A percentile compares a stretch with the other conserved stretches of the same genome.
These are phyloP conservation scores for Spialia ferax DNA, from an alignment of 2,888 invertebrate species.

Conservation along the genomic window DNA sequence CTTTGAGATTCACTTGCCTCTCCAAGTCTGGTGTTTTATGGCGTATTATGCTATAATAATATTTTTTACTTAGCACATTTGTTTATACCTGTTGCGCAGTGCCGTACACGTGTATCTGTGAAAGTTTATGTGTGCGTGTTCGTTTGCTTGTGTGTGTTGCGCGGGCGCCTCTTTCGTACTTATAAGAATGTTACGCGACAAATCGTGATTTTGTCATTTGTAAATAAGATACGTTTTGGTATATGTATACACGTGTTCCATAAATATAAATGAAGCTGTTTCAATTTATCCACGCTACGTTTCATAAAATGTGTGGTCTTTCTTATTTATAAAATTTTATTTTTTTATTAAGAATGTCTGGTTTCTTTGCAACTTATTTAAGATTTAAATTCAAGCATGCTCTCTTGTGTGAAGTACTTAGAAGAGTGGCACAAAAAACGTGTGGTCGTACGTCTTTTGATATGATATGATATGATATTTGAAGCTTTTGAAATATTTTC, in stretches of 20 bases:
- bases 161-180: conserved; percentile 56
- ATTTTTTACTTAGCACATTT: conserved; percentile 86
- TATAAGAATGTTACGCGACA: conserved; percentile 23
- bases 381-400: too few species aligned
- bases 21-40: conserved; percentile 78
- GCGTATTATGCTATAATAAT: conserved; percentile 83
- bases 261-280: conserved; percentile 21
- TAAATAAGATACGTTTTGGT: conserved; percentile 49
- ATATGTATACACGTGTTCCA: neutral
- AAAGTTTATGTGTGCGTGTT: conserved; percentile 47
- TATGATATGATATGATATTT: too few species aligned
- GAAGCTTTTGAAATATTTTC: too few species aligned
- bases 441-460: too few species aligned
- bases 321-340: neutral
- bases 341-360: too few species aligned
- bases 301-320: conserved; percentile 4
- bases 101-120: conserved; percentile 43
- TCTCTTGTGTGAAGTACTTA: too few species aligned
- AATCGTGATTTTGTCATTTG: conserved; percentile 28
- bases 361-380: too few species aligned
- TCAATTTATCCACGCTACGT: neutral
- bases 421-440: too few species aligned
- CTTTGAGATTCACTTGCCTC: conserved; percentile 68
- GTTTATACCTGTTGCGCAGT: conserved; percentile 61
- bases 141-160: conserved; percentile 53